Conservation (phyloP, 64 coral and sea anemone genomes). For the Montipora foliosa region DNA sequence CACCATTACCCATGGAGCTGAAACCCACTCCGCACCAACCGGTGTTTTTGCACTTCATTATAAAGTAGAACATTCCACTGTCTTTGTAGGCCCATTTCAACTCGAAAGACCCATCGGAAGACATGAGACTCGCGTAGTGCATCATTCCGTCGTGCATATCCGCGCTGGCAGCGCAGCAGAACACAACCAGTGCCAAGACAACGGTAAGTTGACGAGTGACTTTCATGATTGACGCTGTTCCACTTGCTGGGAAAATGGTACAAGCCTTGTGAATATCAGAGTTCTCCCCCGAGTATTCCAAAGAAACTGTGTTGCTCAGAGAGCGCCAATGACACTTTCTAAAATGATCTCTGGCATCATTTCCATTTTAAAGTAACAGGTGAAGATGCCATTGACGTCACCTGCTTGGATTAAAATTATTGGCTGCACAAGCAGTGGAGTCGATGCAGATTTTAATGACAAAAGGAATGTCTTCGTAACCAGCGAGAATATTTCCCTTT, state of each 20-base stretch:
- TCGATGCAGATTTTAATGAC: too few species aligned
- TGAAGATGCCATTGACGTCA: too few species aligned
- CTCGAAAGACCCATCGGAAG: neutral
- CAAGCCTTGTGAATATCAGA: neutral
- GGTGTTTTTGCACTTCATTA: neutral
- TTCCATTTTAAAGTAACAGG: neutral
- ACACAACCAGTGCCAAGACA: neutral
- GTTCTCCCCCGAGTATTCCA: neutral
- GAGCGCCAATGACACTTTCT: neutral
- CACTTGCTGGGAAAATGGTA: neutral
- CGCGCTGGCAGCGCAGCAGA: neutral
- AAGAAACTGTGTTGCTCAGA: neutral
- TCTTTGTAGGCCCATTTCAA: constrained; percentile 15
- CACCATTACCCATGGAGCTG: neutral
- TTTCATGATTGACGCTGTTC: neutral
- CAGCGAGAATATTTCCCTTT: too few species aligned
- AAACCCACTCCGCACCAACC: constrained; percentile 43
- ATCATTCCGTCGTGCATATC: neutral
- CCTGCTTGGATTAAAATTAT: too few species aligned
- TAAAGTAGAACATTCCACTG: neutral
- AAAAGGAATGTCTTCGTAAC: too few species aligned
- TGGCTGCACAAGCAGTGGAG: too few species aligned
- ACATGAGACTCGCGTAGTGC: neutral
- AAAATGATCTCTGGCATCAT: neutral
- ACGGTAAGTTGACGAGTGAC: neutral